Conservation (phyloP, 2,797 vertebrate species). For the Oreochromis grahami region DNA sequence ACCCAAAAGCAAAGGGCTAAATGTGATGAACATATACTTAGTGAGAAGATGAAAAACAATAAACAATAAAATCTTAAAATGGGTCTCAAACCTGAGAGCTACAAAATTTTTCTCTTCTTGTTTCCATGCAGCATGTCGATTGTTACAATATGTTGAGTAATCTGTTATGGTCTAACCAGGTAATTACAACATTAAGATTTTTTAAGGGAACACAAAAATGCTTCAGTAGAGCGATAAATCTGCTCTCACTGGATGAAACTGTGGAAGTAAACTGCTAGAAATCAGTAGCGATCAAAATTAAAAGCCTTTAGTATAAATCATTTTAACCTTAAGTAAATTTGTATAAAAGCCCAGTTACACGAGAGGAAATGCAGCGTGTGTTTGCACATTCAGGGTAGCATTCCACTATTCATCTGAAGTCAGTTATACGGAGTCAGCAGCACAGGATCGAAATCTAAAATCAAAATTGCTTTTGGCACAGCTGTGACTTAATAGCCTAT, state of each 20-base stretch:
- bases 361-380: background rate
- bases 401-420: background rate
- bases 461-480: slow-evolving; percentile 39
- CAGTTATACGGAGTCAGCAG: background rate
- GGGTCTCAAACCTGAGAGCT: background rate
- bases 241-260: background rate
- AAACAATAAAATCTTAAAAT: background rate
- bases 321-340: slow-evolving; percentile 8
- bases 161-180: background rate
- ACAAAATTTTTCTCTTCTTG: background rate
- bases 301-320: background rate
- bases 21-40: background rate
- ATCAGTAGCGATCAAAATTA: background rate
- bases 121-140: background rate
- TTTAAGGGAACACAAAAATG: background rate
- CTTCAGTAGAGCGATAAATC: background rate
- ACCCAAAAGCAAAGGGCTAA: background rate
- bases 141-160: background rate
- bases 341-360: background rate
- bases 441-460: background rate
- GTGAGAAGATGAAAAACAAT: background rate
- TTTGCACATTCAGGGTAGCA: background rate
- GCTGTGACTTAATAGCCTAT: slow-evolving; percentile 4
- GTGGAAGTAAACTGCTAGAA: slow-evolving; percentile 1
- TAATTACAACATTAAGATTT: background rate